Evolutionary conservation across 2,888 invertebrate genomes (phyloP), one percentile per base, ranked within the genome.

Genomic region (Thalpophila matura): DNA sequence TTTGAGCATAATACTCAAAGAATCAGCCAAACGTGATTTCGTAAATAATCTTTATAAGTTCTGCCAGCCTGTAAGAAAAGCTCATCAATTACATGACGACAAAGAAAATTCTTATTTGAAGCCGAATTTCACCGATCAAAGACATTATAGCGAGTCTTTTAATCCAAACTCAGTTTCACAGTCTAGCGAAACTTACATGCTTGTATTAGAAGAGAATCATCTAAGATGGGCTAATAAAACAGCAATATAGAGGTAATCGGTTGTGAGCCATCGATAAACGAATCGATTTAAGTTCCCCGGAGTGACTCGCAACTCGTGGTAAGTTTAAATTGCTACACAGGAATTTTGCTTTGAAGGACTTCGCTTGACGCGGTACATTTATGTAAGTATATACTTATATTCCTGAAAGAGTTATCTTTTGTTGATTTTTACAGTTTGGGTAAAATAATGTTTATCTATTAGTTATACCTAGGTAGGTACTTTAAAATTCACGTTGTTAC

Each of bases 281-380:
- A 93, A 91, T 88, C 94, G 93, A 93, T 94, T 92, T 91, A 94
- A 93, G 92, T 94, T 94, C 82, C 85, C 78, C 75, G 77, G 86
- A 89, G 90, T 92, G 93, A 92, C 89, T 91, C 86, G 85, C 84
- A 82, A 83, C 81, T 86, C 86, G 82, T 81, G 83, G 75, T 83
- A 94, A 94, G 91, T 94, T 94, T 94, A 94, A 94, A 94, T 94
- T 94, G 93, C 91, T 90, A 88, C 88, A 86, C 83, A 88, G 88
- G 90, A 91, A 91, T 93, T 92, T 90, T 87, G 85, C 90, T 89
- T 85, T 87, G 86, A 85, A 84, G 85, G 83, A 86, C 83, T 86
- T 70, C 74, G 74, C 76, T 77, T 78, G 78, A 79, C 72, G 63
- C 45, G 50, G 58, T 72, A 66, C 70, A 77, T 83, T 81, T 79